Evolutionary conservation across 2,888 invertebrate species (phyloP).

Genomic region (Melanophora roralis): DNA sequence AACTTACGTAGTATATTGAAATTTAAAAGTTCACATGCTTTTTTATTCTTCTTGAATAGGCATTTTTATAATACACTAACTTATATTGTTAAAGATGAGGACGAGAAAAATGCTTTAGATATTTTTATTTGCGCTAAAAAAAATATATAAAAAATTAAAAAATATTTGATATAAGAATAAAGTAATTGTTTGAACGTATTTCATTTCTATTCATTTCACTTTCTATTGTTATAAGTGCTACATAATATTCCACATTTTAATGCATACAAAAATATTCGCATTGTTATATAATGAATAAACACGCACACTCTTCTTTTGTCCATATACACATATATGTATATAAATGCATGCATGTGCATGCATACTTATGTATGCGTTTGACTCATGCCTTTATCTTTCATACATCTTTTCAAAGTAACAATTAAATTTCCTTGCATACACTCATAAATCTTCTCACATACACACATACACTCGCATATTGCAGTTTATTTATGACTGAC

Average conservation of each 20-base stretch:
- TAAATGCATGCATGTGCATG: too few species aligned
- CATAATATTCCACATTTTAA: slow-evolving; percentile 21
- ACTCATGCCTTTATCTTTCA: slow-evolving; percentile 11
- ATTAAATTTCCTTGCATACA: neutral
- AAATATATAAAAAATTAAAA: neutral
- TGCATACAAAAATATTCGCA: slow-evolving; percentile 11
- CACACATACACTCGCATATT: neutral
- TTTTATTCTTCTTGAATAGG: neutral
- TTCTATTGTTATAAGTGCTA: slow-evolving; percentile 47
- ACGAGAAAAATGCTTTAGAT: neutral
- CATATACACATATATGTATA: neutral
- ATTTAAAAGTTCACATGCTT: neutral
- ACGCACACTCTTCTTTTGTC: slow-evolving; percentile 22
- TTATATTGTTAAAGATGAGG: neutral
- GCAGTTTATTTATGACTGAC: slow-evolving; percentile 22
- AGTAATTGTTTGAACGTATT: too few species aligned
- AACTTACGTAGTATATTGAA: too few species aligned
- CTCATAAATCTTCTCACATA: neutral
- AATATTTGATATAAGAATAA: slow-evolving; percentile 10
- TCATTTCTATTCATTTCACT: slow-evolving; percentile 26
- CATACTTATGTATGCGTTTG: neutral
- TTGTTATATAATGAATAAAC: slow-evolving; percentile 26
- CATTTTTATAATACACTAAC: slow-evolving; percentile 18
- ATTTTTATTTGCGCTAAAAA: slow-evolving; percentile 15
- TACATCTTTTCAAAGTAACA: neutral